Conservation (phyloP, 2,113 vertebrate genomes). For the human region GRCh38 chr15:83970001-83970500, state of each 20-base stretch:
- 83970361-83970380: fast-evolving
- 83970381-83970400: fast-evolving
- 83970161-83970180: background rate
- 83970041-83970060: too few relatives aligned
- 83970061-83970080: too few relatives aligned
- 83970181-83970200: background rate
- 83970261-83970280: too few relatives aligned
- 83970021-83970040: too few relatives aligned
- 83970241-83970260: background rate
- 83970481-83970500: slow-evolving; percentile 95
- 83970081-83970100: too few relatives aligned
- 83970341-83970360: background rate
- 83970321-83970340: background rate
- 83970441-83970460: fast-evolving
- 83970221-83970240: too few relatives aligned
- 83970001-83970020: too few relatives aligned
- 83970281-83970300: background rate
- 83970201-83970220: background rate
- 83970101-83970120: background rate
- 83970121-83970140: background rate
- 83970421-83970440: too few relatives aligned
- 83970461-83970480: background rate
- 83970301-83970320: too few relatives aligned
- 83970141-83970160: background rate
- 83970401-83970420: fast-evolving